Conservation (phyloP, 2,113 vertebrate species). For the Elephas maximus region DNA sequence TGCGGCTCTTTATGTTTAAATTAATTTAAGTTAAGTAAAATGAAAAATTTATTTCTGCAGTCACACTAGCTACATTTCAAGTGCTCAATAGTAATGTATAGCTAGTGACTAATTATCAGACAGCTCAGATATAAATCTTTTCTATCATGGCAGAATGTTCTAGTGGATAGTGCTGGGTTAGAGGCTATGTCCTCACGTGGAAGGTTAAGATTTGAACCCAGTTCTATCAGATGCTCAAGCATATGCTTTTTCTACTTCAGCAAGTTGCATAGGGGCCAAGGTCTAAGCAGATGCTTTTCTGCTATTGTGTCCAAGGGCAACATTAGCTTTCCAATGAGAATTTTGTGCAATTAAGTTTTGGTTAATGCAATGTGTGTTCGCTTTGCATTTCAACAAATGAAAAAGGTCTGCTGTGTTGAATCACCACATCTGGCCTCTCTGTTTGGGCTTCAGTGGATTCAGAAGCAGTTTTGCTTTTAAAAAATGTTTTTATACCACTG, state of each 20-base stretch:
- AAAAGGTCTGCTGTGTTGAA: neutral
- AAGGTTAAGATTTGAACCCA: neutral
- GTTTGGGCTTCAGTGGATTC: neutral
- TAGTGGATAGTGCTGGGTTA: neutral
- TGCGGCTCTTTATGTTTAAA: neutral
- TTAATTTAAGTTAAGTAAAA: neutral
- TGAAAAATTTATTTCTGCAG: no score
- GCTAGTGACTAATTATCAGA: neutral
- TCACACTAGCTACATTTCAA: no score
- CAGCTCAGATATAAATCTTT: neutral
- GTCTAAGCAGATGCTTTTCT: neutral
- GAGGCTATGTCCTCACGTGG: neutral
- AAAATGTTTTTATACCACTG: slow-evolving; percentile 33
- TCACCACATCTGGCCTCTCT: neutral
- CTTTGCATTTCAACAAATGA: neutral
- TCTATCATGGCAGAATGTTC: neutral
- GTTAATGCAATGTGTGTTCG: neutral
- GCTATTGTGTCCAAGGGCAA: neutral
- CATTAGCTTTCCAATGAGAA: neutral
- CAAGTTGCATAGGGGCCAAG: neutral
- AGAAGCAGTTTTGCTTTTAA: slow-evolving; percentile 55
- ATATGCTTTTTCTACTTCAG: neutral
- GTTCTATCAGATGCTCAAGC: neutral
- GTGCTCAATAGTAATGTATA: neutral
- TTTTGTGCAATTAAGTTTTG: slow-evolving; percentile 27